Evolutionary conservation across 1,140 invertebrate genomes (phyloP), one percentile per base, ranked within the genome.

Genomic region (Ips nitidus): DNA sequence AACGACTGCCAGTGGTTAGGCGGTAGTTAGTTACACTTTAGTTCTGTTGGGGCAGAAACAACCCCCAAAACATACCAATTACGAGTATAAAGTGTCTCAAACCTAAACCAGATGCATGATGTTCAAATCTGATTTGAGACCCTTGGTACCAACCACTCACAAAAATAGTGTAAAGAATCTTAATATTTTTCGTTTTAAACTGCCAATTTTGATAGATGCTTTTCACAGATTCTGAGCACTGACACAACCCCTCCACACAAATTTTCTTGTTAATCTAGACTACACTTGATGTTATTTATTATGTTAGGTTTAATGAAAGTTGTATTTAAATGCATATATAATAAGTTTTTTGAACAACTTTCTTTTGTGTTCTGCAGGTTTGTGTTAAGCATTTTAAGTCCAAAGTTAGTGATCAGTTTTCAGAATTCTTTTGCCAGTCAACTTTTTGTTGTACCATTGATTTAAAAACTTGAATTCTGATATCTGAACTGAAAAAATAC

Each of bases 21-120:
- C 45, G 71, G 70, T 72, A 74, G 70, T 69, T 74, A 72, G 71
- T 56, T 71, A 74, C 60, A 58, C 52, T 58, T 57, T 65, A 72
- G 59, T 56, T 59, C 59, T 58, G 38, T 47, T 66, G 36, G 41
- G 45, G 50, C 38, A 63, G 40, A 4, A 39, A 63, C 61, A 63
- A 45, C 37, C 50, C 22, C 22, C 22, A 22, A 22, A 22, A 22
- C 22, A 22, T 22, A 22, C 22, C 22, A 22, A 22, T 22, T 22
- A 22, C 22, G 22, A 22, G 22, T 22, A 22, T 22, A 22, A 50
- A 50, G 47, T 50, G 7, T 50, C 22, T 50, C 47, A 22, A 22
- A 22, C 22, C 22, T 22, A 22, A 22, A 22, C 22, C 22, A 22
- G 22, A 22, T 22, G 22, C 22, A 22, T 22, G 22, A 22, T 22